These are phyloP conservation scores for Mus minutoides DNA, from an alignment of 2,797 vertebrate species.

Conservation along the genomic window DNA sequence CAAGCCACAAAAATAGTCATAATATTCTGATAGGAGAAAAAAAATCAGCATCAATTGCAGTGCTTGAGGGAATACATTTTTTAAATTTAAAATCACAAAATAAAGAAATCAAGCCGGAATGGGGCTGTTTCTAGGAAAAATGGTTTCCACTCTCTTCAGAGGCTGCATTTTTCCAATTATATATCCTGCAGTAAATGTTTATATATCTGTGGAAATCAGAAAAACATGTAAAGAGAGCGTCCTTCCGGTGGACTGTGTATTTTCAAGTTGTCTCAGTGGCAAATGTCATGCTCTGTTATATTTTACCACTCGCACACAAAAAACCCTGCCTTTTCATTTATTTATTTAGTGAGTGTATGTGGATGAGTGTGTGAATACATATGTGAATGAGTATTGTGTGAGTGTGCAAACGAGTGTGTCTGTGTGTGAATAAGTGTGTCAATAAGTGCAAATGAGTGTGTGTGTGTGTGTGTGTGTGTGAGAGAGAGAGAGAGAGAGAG, in stretches of 20 bases:
- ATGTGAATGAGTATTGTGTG: not conserved
- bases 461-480: not conserved
- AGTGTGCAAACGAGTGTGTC: not conserved
- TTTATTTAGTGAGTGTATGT: not conserved
- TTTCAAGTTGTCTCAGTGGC: not conserved
- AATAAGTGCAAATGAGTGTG: no score
- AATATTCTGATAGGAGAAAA: not conserved
- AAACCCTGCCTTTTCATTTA: not conserved
- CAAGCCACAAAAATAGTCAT: not conserved
- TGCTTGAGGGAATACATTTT: not conserved
- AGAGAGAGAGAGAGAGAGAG: no score
- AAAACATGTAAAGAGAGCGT: not conserved
- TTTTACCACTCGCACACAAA: not conserved
- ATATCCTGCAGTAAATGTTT: not conserved
- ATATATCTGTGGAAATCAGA: not conserved
- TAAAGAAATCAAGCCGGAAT: slow-evolving; percentile 2
- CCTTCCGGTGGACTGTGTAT: not conserved
- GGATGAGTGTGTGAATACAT: not conserved
- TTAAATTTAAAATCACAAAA: slow-evolving; percentile 17
- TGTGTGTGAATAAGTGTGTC: no score
- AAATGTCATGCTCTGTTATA: not conserved
- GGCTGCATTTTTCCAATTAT: not conserved
- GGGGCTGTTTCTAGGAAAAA: not conserved
- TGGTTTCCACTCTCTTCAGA: not conserved
- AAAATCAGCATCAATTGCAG: not conserved